Evolutionary conservation across 2,888 invertebrate genomes (phyloP).

Genomic region (Andrena praecox): DNA sequence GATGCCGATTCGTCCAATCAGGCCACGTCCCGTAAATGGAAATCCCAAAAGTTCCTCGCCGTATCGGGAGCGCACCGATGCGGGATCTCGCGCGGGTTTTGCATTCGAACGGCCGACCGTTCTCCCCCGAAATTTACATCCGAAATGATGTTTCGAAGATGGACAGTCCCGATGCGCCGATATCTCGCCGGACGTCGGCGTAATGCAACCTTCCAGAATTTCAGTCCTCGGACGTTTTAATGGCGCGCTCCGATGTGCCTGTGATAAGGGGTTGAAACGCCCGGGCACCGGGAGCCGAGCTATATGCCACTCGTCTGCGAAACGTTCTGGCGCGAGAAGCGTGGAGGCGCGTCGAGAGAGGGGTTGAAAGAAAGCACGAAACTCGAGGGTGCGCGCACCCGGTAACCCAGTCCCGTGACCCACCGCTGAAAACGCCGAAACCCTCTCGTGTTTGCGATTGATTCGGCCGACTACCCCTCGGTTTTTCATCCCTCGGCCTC

Average conservation of each 20-base stretch:
- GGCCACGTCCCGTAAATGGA: conserved; percentile 72
- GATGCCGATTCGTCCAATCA: conserved; percentile 76
- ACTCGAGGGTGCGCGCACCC: conserved; percentile 66
- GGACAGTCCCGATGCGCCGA: conserved; percentile 39
- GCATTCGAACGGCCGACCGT: conserved; percentile 35
- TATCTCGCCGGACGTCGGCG: conserved; percentile 25
- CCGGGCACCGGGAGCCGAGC: not conserved
- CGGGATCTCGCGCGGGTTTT: conserved; percentile 37
- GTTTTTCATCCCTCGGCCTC: conserved; percentile 71
- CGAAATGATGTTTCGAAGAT: conserved; percentile 65
- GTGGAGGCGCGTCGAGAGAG: conserved; percentile 19
- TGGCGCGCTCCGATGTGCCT: not conserved
- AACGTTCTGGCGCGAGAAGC: conserved; percentile 53
- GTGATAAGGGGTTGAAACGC: not conserved
- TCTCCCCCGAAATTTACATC: conserved; percentile 55
- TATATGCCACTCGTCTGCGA: conserved; percentile 28
- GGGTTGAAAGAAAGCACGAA: conserved; percentile 45
- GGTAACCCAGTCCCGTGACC: conserved; percentile 74
- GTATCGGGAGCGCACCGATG: conserved; percentile 56
- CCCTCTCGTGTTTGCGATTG: conserved; percentile 74
- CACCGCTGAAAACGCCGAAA: conserved; percentile 67
- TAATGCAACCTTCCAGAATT: conserved; percentile 14
- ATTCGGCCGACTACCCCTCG: conserved; percentile 74
- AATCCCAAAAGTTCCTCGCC: conserved; percentile 67
- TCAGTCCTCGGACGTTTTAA: not conserved